Conservation (phyloP, 2,113 vertebrate species). For the Circaetus gallicus region DNA sequence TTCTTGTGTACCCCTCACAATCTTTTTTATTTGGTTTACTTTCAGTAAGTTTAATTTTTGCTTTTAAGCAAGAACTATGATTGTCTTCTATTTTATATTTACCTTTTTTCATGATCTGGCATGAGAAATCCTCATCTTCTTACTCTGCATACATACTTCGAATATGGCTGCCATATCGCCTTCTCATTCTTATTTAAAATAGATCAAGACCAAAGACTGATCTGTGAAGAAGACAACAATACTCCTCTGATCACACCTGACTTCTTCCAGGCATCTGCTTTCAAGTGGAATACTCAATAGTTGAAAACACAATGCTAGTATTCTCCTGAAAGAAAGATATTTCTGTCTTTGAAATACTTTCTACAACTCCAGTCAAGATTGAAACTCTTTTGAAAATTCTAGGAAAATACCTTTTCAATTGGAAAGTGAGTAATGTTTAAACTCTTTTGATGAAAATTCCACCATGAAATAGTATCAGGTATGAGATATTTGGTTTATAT, state of each 20-base stretch:
- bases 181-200: not conserved
- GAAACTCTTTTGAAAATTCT: not conserved
- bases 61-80: not conserved
- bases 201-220: not conserved
- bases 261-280: not conserved
- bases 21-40: not conserved
- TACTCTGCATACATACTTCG: not conserved
- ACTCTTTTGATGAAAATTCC: not conserved
- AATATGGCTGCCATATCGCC: not conserved
- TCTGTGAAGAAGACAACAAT: not conserved
- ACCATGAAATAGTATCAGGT: not conserved
- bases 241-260: not conserved
- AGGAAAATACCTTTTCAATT: not conserved
- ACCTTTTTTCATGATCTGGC: not conserved
- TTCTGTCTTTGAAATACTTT: not conserved
- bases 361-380: not conserved
- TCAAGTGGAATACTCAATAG: not conserved
- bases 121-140: not conserved
- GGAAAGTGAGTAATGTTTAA: not conserved
- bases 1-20: not conserved
- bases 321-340: not conserved
- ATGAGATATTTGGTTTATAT: not conserved
- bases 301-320: not conserved
- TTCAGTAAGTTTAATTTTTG: not conserved
- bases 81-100: not conserved